A percentile compares a stretch with the other conserved stretches of the same genome.
phyloP scores from a whole-genome alignment of 2,888 invertebrate species.

The Caenorhabditis macrosperma region DNA sequence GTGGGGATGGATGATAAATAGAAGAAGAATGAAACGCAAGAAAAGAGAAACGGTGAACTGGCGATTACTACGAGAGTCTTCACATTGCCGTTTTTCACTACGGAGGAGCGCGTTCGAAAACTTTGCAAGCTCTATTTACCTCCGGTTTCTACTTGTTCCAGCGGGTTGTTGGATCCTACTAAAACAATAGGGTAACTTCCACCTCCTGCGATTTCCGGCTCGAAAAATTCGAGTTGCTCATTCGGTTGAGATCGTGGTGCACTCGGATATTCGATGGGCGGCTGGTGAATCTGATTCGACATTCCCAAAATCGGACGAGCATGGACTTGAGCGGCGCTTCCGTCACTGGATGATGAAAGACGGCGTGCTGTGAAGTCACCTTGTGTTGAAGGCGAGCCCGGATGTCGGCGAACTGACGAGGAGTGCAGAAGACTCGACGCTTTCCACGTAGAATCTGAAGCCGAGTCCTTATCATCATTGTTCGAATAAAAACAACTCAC shows the following conservation, averaged over 20 bases:
- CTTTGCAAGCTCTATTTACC: too few species aligned
- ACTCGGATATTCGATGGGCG: conserved; percentile 65
- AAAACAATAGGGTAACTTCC: too few species aligned
- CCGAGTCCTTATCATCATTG: too few species aligned
- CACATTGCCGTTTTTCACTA: too few species aligned
- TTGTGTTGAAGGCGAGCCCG: conserved; percentile 38
- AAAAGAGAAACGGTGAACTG: too few species aligned
- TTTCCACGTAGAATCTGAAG: conserved; percentile 44
- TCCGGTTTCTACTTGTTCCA: too few species aligned
- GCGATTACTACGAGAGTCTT: too few species aligned
- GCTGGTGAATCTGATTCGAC: conserved; percentile 25
- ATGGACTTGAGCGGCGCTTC: conserved; percentile 54
- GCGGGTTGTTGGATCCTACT: too few species aligned
- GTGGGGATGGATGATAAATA: background rate
- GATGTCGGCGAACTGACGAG: conserved; percentile 43
- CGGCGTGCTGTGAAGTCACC: background rate
- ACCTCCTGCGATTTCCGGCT: conserved; percentile 20
- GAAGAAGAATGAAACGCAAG: background rate
- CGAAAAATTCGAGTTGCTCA: conserved; percentile 46
- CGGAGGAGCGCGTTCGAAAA: too few species aligned
- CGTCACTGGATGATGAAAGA: too few species aligned
- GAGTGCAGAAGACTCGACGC: conserved; percentile 50
- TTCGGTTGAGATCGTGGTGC: conserved; percentile 47
- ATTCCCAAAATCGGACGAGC: conserved; percentile 61
- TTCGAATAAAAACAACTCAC: too few species aligned